Conservation (phyloP, 2,797 vertebrate species). For the Spizella passerina region DNA sequence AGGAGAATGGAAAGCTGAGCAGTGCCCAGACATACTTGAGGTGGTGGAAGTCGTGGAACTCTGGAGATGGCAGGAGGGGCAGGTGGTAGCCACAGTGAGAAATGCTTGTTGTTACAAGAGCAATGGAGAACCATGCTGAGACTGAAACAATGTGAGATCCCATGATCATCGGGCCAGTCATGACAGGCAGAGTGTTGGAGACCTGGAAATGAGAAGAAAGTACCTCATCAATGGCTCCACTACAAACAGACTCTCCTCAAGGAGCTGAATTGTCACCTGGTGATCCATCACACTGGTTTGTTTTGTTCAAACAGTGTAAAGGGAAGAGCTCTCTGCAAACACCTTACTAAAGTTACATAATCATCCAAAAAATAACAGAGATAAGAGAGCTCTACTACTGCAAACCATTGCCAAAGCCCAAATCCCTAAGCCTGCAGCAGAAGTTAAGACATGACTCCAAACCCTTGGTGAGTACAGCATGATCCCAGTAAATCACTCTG, state of each 20-base stretch:
- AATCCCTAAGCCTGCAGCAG: neutral
- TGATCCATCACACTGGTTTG: neutral
- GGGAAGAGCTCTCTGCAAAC: neutral
- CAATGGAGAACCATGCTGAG: conserved; percentile 84
- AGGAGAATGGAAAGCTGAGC: neutral
- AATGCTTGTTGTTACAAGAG: conserved; percentile 82
- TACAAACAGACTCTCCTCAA: neutral
- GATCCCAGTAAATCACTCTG: neutral
- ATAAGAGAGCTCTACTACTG: neutral
- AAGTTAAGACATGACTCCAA: neutral
- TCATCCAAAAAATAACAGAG: neutral
- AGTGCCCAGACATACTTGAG: conserved; percentile 80
- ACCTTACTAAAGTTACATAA: neutral
- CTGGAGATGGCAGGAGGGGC: conserved; percentile 92
- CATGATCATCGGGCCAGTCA: conserved; percentile 83
- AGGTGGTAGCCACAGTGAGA: conserved; percentile 95
- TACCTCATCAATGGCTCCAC: neutral
- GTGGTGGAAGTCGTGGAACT: conserved; percentile 97
- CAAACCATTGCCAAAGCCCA: neutral
- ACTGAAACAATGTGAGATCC: conserved; percentile 87
- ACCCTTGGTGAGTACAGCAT: rapidly evolving
- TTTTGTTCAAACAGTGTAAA: neutral
- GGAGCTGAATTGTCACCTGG: neutral
- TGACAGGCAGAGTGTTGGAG: conserved; percentile 86
- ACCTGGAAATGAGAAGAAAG: conserved; percentile 69